These are phyloP conservation scores for Cebidichthys violaceus DNA, from an alignment of 2,113 vertebrate genomes.

Conservation along the genomic window DNA sequence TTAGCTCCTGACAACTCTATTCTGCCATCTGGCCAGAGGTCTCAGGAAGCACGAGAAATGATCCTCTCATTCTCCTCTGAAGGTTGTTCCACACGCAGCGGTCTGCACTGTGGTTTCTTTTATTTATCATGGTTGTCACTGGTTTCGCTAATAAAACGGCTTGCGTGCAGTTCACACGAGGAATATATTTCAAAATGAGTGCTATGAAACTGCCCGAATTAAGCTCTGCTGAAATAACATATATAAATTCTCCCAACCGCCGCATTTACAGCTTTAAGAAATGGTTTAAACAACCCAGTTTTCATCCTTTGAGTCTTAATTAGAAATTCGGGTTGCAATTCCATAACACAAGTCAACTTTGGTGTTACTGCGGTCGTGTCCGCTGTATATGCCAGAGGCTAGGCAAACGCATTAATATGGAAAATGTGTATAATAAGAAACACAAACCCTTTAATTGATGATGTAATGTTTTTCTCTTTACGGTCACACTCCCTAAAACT, in stretches of 20 bases:
- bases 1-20: conserved; percentile 52
- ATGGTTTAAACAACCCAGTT: not conserved
- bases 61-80: conserved; percentile 39
- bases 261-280: conserved; percentile 34
- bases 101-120: conserved; percentile 36
- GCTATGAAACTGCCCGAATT: conserved; percentile 53
- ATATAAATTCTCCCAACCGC: conserved; percentile 41
- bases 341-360: conserved; percentile 47
- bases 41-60: conserved; percentile 19
- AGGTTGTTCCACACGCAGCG: conserved; percentile 34
- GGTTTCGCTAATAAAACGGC: conserved; percentile 59
- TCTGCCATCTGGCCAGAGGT: conserved; percentile 49
- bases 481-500: conserved; percentile 27
- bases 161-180: conserved; percentile 42
- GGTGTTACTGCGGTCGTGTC: conserved; percentile 27
- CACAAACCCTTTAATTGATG: conserved; percentile 41
- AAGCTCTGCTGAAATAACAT: conserved; percentile 38
- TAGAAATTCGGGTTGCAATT: conserved; percentile 24
- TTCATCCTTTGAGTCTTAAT: conserved; percentile 7
- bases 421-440: conserved; percentile 46
- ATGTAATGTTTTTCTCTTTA: conserved; percentile 58
- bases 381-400: conserved; percentile 18
- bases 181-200: conserved; percentile 49
- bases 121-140: conserved; percentile 68
- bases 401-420: conserved; percentile 45